Conservation (phyloP, 2,797 vertebrate genomes). For the Avahi laniger region DNA sequence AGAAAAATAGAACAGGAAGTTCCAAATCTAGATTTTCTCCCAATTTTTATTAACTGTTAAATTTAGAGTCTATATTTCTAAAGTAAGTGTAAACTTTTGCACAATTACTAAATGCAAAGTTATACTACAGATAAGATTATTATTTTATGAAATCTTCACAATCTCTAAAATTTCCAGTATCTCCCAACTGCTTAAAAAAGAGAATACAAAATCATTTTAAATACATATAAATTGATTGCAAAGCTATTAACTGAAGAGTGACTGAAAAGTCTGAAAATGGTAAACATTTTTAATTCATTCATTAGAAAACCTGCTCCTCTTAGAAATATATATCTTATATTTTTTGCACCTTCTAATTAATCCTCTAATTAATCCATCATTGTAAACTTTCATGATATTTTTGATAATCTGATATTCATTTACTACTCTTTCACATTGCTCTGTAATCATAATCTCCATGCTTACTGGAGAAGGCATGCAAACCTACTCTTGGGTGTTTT, state of each 20-base stretch:
- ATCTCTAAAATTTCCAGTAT: conserved; percentile 5
- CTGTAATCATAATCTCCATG: conserved; percentile 4
- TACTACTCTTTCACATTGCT: neutral
- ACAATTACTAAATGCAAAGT: neutral
- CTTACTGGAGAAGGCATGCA: neutral
- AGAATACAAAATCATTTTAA: neutral
- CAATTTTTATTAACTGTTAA: neutral
- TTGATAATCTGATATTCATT: neutral
- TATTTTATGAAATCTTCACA: neutral
- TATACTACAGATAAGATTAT: neutral
- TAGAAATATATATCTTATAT: neutral
- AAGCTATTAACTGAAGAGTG: neutral
- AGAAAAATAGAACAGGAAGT: neutral
- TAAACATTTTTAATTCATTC: conserved; percentile 19
- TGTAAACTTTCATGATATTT: neutral
- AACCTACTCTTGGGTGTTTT: neutral
- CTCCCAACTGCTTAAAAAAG: neutral
- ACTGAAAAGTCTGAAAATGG: neutral
- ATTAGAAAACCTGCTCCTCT: neutral
- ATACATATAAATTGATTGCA: neutral
- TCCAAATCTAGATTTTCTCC: neutral
- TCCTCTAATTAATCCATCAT: neutral
- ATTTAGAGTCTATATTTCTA: conserved; percentile 16
- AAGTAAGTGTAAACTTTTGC: neutral
- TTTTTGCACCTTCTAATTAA: neutral